A percentile compares a stretch with the other conserved stretches of the same genome.
Conservation (phyloP, 2,113 vertebrate genomes). For the Ptilorrhoa leucosticta region DNA sequence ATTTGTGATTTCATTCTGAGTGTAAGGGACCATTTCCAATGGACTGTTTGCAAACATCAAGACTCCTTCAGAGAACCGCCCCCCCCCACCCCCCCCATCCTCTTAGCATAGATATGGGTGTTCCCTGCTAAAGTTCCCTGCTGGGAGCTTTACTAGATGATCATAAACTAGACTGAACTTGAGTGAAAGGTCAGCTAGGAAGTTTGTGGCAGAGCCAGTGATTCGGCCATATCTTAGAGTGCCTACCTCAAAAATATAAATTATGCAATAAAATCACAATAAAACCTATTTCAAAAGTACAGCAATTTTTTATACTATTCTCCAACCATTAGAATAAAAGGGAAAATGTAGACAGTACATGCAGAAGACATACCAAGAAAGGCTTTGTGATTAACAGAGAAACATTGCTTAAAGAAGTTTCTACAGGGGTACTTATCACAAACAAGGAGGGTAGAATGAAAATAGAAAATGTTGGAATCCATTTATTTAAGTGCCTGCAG, state of each 20-base stretch:
- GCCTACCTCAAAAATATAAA: neutral
- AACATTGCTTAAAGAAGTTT: slow-evolving; percentile 13
- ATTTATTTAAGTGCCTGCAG: slow-evolving; percentile 56
- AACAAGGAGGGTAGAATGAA: neutral
- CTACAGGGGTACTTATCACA: neutral
- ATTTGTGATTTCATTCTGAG: neutral
- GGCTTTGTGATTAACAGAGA: slow-evolving; percentile 24
- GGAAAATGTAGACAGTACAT: neutral
- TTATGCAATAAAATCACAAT: neutral
- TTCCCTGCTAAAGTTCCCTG: neutral
- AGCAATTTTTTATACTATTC: neutral
- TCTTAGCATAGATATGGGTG: neutral
- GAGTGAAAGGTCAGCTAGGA: neutral
- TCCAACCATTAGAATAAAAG: neutral
- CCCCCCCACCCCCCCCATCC: fast-evolving
- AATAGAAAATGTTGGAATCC: slow-evolving; percentile 10
- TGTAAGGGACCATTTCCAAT: neutral
- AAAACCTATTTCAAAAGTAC: neutral
- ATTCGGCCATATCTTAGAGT: neutral
- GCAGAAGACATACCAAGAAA: neutral
- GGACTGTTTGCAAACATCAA: neutral
- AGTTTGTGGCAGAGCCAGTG: neutral
- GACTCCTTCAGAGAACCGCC: neutral
- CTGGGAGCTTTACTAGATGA: neutral
- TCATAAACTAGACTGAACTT: neutral